Evolutionary conservation across 35 echinoderm and acorn worm genomes (phyloP), one percentile per base, ranked within the genome.

Genomic region (Strongylocentrotus purpuratus): DNA sequence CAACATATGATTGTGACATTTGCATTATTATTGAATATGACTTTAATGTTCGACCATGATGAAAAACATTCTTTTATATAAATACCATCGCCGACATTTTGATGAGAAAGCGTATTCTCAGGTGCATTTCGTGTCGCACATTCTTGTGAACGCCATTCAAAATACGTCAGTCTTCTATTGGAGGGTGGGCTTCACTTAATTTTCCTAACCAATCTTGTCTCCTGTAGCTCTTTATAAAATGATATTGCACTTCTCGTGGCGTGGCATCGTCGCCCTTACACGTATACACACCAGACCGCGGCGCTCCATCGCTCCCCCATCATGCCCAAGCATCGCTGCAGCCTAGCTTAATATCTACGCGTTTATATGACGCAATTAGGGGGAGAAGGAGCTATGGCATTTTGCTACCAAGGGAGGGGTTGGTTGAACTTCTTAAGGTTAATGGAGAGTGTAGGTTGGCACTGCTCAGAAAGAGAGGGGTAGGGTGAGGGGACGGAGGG

Each of bases 291-390:
- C 87, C 12, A 33, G 20, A 20, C 31, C 87, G 87, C 33, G 33
- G 33, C 32, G 32, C 87, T 46, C 45, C 87, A 7, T 35, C 86
- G 86, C 20, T 87, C 33, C 31, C 86, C n/a, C 86, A 35, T 87
- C n/a, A 87, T 28, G 10, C 9, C 87, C 35, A 41, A 41, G 22
- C 20, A 78, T 78, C 32, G 33, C 32, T 15, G 87, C 87, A 46
- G 87, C 87, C 87, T 0, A 17, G 87, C 87, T 33, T 46, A 89
- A 46, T 46, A 45, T 89, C 87, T 25, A 33, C 87, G 33, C 33
- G 87, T 25, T 41, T 45, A 89, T 46, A 46, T 89, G 87, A 89
- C 87, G 87, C 87, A 89, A 89, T 89, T 89, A 89, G 11, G 32
- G 14, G 31, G 12, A 25, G 87, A 45, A 9, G 33, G 6, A 45